Percentiles rank a stretch among this genome's conserved stretches.
These are phyloP conservation scores for Tenthredo scrophulariae DNA, from an alignment of 2,888 invertebrate species.

Conservation along the genomic window DNA sequence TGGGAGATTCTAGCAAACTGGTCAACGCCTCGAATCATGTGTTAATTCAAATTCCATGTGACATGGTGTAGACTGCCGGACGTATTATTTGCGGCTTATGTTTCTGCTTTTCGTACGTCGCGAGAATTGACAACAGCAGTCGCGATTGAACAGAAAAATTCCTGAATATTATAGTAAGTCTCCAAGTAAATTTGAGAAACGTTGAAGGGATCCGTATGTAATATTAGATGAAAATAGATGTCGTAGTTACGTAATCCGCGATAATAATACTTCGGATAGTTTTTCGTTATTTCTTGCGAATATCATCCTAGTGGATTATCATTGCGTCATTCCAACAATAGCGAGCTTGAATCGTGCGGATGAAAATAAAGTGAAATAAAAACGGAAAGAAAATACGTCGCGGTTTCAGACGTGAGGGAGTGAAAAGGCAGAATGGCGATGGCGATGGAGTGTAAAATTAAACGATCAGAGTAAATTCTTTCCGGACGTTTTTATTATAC, in stretches of 20 bases:
- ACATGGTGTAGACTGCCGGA: not conserved
- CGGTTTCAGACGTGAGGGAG: not conserved
- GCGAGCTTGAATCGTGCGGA: constrained; percentile 40
- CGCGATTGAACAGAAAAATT: not conserved
- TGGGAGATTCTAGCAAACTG: constrained; percentile 45
- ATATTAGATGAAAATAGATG: constrained; percentile 11
- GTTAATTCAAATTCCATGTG: constrained; percentile 30
- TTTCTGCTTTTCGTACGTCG: not conserved
- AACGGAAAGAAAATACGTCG: not conserved
- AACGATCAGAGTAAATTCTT: constrained; percentile 38
- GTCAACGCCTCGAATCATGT: constrained; percentile 18
- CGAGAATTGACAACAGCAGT: not conserved
- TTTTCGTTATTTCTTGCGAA: not conserved
- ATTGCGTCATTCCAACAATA: constrained; percentile 31
- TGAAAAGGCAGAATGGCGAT: constrained; percentile 34
- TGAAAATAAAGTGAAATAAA: constrained; percentile 39
- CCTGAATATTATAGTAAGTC: not conserved
- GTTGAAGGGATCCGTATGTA: not conserved
- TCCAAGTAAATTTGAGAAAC: not conserved
- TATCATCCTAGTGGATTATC: not conserved
- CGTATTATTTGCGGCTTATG: not conserved
- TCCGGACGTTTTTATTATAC: not conserved
- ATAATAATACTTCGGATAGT: constrained; percentile 3
- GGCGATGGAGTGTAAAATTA: constrained; percentile 18
- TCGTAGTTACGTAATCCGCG: not conserved